Evolutionary conservation across 2,113 vertebrate species (phyloP).

Genomic region (Tragulus kanchil): DNA sequence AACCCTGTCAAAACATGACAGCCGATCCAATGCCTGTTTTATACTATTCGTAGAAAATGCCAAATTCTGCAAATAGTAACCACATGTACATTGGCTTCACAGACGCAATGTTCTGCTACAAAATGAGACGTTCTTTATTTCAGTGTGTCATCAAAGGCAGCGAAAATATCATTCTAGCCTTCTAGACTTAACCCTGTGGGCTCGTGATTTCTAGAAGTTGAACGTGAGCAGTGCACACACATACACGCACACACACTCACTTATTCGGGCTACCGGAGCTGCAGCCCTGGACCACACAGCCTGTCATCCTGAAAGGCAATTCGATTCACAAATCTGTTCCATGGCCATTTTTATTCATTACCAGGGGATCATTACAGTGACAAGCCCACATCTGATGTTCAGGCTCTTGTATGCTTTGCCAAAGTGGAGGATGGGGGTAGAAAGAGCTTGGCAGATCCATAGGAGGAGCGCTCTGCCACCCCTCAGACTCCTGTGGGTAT

Average conservation of each 20-base stretch:
- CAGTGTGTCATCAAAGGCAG: constrained; percentile 87
- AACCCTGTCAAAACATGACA: constrained; percentile 90
- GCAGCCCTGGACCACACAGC: constrained; percentile 75
- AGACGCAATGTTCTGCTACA: constrained; percentile 86
- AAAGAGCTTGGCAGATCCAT: constrained; percentile 73
- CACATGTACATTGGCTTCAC: constrained; percentile 86
- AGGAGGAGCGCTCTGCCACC: constrained; percentile 61
- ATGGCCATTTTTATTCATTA: constrained; percentile 85
- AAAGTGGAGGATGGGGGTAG: constrained; percentile 57
- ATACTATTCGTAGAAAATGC: constrained; percentile 91
- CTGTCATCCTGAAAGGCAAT: constrained; percentile 79
- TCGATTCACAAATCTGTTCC: constrained; percentile 86
- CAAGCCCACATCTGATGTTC: constrained; percentile 84
- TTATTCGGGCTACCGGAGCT: constrained; percentile 51
- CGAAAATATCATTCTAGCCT: constrained; percentile 87
- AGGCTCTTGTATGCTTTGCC: constrained; percentile 82
- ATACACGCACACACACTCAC: constrained; percentile 74
- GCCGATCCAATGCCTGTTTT: constrained; percentile 87
- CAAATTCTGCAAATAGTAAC: constrained; percentile 91
- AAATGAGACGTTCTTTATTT: constrained; percentile 87
- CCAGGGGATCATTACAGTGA: constrained; percentile 81
- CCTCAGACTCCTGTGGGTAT: constrained; percentile 73
- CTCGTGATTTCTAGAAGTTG: constrained; percentile 82
- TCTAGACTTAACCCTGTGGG: constrained; percentile 85
- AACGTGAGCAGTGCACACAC: constrained; percentile 76